Evolutionary conservation across 2,888 invertebrate species (phyloP), one percentile per base, ranked within the genome.

Genomic region (Cryptus viduatorius): DNA sequence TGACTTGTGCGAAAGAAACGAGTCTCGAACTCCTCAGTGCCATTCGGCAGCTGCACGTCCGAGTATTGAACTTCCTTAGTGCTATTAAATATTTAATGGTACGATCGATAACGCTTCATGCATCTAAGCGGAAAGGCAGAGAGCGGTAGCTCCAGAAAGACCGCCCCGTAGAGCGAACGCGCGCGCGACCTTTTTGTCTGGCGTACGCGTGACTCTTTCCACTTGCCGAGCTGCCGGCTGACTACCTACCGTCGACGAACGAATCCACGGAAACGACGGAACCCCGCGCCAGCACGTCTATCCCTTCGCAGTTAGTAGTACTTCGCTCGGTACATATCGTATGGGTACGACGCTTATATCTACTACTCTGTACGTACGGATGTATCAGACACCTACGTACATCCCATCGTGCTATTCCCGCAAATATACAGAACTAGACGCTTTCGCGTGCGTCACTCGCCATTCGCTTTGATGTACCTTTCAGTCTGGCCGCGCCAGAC

Each of bases 11-110:
- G 65, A 48, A 48, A 71, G 72, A 71, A 61, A 48, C 46, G 42
- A 78, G 29, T 50, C 64, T 42, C 19, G 53, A 12, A 61, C 48
- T 37, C 37, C 68, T 46, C 61, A 14, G 12, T 46, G 61, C 79
- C 69, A 64, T 78, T 71, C 80, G 56, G 56, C 44, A 44, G 69
- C 81, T 44, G 50, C 73, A 81, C 84, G 84, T 80, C 79, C 85
- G 89, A 89, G 89, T 92, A 92, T 92, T 90, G 92, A 92, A 92
- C 92, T 91, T 91, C 88, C 90, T 90, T 89, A 86, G 89, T 86
- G 83, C 88, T 90, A 91, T 90, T 92, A 89, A 92, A 92, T 92
- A 92, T 92, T 89, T 89, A 90, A 90, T 88, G 87, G 4, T n/a
- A 79, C 86, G 91, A 91, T 92, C 91, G 90, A 92, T 92, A 69